These are phyloP conservation scores for Phaedon cochleariae DNA, from an alignment of 2,888 invertebrate genomes.

Conservation along the genomic window DNA sequence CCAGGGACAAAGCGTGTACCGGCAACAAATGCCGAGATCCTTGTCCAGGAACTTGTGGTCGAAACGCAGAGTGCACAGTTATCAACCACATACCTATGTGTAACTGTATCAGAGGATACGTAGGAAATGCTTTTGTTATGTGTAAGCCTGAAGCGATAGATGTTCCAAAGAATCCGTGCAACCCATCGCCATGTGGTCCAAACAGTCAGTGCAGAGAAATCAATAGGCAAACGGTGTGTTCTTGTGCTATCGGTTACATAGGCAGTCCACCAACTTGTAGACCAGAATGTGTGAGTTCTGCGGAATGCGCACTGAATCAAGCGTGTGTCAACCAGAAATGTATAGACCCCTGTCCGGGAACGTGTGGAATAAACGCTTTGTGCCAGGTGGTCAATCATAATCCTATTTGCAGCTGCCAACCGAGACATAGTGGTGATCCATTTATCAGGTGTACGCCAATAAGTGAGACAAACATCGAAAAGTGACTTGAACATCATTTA, in stretches of 20 bases:
- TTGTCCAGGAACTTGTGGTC: constrained; percentile 80
- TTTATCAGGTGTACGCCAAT: constrained; percentile 61
- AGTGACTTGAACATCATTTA: neutral
- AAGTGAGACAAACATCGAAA: constrained; percentile 56
- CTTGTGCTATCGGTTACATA: constrained; percentile 59
- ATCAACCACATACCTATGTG: constrained; percentile 82
- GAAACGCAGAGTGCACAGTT: constrained; percentile 76
- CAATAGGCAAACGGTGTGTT: constrained; percentile 65
- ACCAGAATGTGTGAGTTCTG: constrained; percentile 82
- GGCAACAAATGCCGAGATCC: constrained; percentile 76
- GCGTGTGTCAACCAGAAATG: constrained; percentile 85
- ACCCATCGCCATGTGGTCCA: constrained; percentile 69
- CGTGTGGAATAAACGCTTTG: constrained; percentile 79
- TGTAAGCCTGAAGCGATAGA: constrained; percentile 66
- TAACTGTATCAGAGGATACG: constrained; percentile 73
- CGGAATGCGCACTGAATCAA: constrained; percentile 79
- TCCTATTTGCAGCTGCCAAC: constrained; percentile 68
- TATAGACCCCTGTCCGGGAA: constrained; percentile 83
- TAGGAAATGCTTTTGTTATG: constrained; percentile 77
- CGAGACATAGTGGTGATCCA: constrained; percentile 70
- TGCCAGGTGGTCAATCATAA: constrained; percentile 82
- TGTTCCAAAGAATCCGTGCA: constrained; percentile 60
- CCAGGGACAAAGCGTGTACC: constrained; percentile 74
- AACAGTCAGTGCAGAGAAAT: constrained; percentile 79
- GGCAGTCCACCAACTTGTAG: constrained; percentile 76